phyloP scores from a whole-genome alignment of 2,888 invertebrate genomes.

The Acleris cristana region DNA sequence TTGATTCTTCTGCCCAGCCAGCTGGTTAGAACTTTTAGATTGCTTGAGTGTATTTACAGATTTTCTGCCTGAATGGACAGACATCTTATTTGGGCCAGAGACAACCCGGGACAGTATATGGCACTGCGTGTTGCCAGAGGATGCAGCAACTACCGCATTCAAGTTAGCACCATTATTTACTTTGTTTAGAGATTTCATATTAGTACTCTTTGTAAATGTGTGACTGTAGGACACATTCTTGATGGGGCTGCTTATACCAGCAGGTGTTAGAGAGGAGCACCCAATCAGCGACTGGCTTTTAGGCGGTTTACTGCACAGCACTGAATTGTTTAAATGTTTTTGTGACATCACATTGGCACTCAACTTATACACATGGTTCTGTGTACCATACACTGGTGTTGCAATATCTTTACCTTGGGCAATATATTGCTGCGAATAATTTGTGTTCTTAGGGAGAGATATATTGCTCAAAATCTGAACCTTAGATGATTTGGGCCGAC shows the following conservation, averaged over 20 bases:
- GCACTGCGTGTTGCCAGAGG: slow-evolving; percentile 74
- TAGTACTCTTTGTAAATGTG: slow-evolving; percentile 73
- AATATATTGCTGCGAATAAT: slow-evolving; percentile 70
- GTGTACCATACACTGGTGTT: slow-evolving; percentile 70
- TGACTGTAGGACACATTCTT: slow-evolving; percentile 76
- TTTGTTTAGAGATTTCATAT: slow-evolving; percentile 69
- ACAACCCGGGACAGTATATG: slow-evolving; percentile 78
- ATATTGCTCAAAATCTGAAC: slow-evolving; percentile 81
- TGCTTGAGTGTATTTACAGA: slow-evolving; percentile 70
- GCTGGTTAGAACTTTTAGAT: slow-evolving; percentile 66
- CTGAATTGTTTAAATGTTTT: slow-evolving; percentile 71
- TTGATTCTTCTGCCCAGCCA: slow-evolving; percentile 68
- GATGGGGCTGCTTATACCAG: slow-evolving; percentile 69
- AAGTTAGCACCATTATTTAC: slow-evolving; percentile 80
- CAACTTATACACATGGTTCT: slow-evolving; percentile 76
- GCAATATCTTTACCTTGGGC: slow-evolving; percentile 68
- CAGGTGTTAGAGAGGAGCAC: slow-evolving; percentile 65
- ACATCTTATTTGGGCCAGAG: slow-evolving; percentile 78
- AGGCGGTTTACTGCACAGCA: slow-evolving; percentile 70
- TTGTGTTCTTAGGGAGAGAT: slow-evolving; percentile 73
- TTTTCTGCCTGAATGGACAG: slow-evolving; percentile 76
- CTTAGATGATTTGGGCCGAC: slow-evolving; percentile 72
- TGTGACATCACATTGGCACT: slow-evolving; percentile 68
- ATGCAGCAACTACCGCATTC: slow-evolving; percentile 72
- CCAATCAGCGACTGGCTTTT: slow-evolving; percentile 75